A percentile compares a stretch with the other conserved stretches of the same genome.
Conservation (phyloP, 2,888 invertebrate species). For the Campopleginae sp. region DNA sequence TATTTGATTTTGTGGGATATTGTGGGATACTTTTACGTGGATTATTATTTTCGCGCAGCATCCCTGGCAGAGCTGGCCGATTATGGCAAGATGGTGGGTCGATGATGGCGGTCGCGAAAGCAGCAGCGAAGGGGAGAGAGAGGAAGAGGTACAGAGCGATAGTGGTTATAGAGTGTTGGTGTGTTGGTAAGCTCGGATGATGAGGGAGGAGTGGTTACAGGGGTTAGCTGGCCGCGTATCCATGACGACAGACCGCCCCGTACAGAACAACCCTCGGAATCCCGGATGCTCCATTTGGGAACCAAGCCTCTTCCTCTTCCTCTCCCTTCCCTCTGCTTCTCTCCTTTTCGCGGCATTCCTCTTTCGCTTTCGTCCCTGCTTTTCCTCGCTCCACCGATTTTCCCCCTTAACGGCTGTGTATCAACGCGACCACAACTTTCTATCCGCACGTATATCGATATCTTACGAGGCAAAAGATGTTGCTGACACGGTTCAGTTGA, state of each 20-base stretch:
- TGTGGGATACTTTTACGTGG: not conserved
- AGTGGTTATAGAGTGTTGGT: conserved; percentile 40
- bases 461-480: conserved; percentile 18
- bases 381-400: conserved; percentile 55
- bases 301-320: conserved; percentile 58
- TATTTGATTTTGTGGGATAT: no score
- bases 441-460: conserved; percentile 8
- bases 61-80: conserved; percentile 63
- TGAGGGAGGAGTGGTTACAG: conserved; percentile 77
- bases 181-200: conserved; percentile 65
- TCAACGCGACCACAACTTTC: conserved; percentile 20
- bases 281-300: conserved; percentile 79
- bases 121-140: conserved; percentile 74
- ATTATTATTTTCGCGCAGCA: conserved; percentile 66
- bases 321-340: conserved; percentile 48
- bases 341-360: conserved; percentile 53
- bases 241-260: conserved; percentile 84
- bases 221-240: conserved; percentile 82
- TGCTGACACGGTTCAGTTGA: conserved; percentile 48
- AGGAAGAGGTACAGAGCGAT: conserved; percentile 65
- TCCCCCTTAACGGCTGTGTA: conserved; percentile 49
- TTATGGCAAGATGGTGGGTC: conserved; percentile 83
- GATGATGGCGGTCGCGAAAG: conserved; percentile 82
- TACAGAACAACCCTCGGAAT: conserved; percentile 80
- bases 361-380: conserved; percentile 40